These are phyloP conservation scores for Ptiloglossa arizonensis DNA, from an alignment of 1,140 invertebrate species.

Conservation along the genomic window DNA sequence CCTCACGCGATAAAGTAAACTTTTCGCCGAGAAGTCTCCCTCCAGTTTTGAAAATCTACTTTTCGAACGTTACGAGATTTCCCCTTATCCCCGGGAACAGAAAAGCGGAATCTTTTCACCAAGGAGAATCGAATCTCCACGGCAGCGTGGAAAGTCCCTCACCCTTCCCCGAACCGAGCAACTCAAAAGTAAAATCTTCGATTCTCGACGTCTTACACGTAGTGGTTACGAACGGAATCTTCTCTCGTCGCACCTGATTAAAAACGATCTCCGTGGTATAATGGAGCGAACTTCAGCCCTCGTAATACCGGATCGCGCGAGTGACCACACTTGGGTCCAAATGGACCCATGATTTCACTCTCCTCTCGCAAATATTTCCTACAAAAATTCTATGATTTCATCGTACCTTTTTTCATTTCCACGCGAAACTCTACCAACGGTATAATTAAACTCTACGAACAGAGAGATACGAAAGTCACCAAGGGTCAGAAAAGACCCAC, in stretches of 20 bases:
- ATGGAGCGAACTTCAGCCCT: background rate
- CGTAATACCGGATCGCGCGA: too few relatives aligned
- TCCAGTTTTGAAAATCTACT: slow-evolving; percentile 15
- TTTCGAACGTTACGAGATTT: background rate
- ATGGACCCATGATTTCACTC: too few relatives aligned
- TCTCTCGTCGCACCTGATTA: background rate
- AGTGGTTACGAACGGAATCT: slow-evolving; percentile 2
- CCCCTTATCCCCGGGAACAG: background rate
- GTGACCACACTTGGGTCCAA: too few relatives aligned
- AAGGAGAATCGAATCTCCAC: background rate
- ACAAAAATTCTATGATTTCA: too few relatives aligned
- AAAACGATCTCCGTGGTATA: background rate
- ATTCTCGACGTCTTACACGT: background rate
- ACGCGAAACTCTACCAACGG: too few relatives aligned
- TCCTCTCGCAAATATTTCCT: too few relatives aligned
- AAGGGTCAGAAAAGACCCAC: too few relatives aligned
- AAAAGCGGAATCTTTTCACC: background rate
- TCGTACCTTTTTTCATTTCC: too few relatives aligned
- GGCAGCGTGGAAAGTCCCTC: background rate
- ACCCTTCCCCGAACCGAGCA: too few relatives aligned
- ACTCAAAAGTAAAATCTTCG: slow-evolving; percentile 12
- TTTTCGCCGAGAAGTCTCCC: background rate
- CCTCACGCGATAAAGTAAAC: background rate
- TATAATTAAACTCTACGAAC: too few relatives aligned
- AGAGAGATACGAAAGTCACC: too few relatives aligned